These are phyloP conservation scores for Pogonognathellus flavescens DNA, from an alignment of 1,140 invertebrate species.

Conservation along the genomic window DNA sequence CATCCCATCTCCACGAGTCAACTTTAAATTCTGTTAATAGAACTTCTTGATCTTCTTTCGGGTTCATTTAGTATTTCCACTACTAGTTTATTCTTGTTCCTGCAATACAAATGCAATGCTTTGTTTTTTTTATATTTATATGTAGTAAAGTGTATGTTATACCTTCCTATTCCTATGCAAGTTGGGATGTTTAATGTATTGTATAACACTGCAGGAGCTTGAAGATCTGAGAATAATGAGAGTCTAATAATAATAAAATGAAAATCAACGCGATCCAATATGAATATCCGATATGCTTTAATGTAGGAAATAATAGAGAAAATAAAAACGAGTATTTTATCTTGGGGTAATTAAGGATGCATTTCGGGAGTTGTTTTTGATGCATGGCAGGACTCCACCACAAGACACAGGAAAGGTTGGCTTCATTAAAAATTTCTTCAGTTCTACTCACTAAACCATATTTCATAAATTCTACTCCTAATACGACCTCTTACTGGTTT, in stretches of 20 bases:
- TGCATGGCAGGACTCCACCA: slow-evolving; percentile 32
- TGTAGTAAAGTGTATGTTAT: too few species aligned
- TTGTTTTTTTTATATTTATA: not conserved
- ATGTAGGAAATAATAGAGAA: not conserved
- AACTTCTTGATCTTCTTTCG: not conserved
- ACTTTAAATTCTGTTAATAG: slow-evolving; percentile 1
- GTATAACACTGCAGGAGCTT: not conserved
- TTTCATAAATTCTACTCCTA: too few species aligned
- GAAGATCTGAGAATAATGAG: not conserved
- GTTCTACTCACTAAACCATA: not conserved
- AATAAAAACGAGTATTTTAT: slow-evolving; percentile 38
- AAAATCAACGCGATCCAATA: slow-evolving; percentile 23
- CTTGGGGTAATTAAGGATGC: slow-evolving; percentile 15
- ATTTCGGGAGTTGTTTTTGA: slow-evolving; percentile 7
- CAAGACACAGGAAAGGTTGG: slow-evolving; percentile 8
- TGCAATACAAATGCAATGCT: not conserved
- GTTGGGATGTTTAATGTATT: not conserved
- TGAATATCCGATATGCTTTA: slow-evolving; percentile 39
- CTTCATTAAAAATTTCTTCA: slow-evolving; percentile 25
- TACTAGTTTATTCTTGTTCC: not conserved
- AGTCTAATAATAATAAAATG: slow-evolving; percentile 30
- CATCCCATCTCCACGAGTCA: not conserved
- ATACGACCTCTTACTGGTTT: too few species aligned
- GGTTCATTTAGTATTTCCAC: slow-evolving; percentile 1
- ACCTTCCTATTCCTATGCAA: too few species aligned